These are phyloP conservation scores for Axinella damicornis DNA, from an alignment of 37 sponge, comb jelly and placozoan species.

Conservation along the genomic window DNA sequence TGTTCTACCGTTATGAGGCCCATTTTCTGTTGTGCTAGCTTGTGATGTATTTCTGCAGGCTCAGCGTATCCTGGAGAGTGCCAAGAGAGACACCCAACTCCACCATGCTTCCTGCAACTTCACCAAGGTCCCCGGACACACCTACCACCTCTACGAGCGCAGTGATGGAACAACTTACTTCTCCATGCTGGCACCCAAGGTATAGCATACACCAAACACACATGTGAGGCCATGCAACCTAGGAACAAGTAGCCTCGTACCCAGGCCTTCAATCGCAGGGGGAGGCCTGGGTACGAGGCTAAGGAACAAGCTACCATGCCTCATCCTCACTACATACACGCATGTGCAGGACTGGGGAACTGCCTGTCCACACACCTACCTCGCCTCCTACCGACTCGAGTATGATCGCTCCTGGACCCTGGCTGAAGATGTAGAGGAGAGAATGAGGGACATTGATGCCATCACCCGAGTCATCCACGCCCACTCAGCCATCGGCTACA, in stretches of 20 bases:
- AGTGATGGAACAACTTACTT: conserved; percentile 64
- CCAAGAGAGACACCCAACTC: conserved; percentile 64
- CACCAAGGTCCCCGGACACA: conserved; percentile 81
- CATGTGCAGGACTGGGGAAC: conserved; percentile 78
- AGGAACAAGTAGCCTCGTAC: too few relatives aligned
- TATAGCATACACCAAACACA: background rate
- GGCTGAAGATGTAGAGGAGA: conserved; percentile 47
- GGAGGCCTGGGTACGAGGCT: too few relatives aligned
- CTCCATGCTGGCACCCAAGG: conserved; percentile 85
- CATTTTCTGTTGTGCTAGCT: too few relatives aligned
- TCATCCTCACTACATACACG: too few relatives aligned
- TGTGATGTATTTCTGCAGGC: conserved; percentile 60
- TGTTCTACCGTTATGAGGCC: too few relatives aligned
- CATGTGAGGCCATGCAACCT: too few relatives aligned
- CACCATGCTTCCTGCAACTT: conserved; percentile 94
- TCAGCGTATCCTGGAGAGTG: conserved; percentile 58
- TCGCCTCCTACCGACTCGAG: conserved; percentile 71
- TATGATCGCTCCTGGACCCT: conserved; percentile 87
- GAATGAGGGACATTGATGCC: conserved; percentile 57
- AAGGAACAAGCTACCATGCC: too few relatives aligned
- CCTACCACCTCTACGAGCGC: conserved; percentile 87
- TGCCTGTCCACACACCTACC: conserved; percentile 52
- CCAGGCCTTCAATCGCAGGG: too few relatives aligned
- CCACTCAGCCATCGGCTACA: background rate
- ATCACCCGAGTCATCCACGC: conserved; percentile 46